A percentile compares a stretch with the other conserved stretches of the same genome.
phyloP scores from a whole-genome alignment of 2,888 invertebrate species.

The Leucophenga montana region DNA sequence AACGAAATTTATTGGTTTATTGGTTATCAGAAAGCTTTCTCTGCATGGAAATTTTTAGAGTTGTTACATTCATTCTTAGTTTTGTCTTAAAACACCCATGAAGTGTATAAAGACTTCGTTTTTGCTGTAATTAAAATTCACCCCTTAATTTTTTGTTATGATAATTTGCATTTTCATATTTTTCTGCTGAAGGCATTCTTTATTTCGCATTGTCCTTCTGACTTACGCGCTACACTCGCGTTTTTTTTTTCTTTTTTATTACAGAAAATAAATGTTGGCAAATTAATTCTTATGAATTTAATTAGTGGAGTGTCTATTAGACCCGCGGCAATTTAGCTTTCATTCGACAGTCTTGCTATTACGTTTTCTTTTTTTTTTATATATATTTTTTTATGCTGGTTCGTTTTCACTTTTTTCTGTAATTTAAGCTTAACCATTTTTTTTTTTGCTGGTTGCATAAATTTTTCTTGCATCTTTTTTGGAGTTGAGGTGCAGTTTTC shows the following conservation, averaged over 20 bases:
- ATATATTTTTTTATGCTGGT: background rate
- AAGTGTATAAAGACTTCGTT: background rate
- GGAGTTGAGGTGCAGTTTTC: no score
- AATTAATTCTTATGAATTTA: slow-evolving; percentile 68
- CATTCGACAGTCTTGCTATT: slow-evolving; percentile 14
- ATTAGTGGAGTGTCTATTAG: slow-evolving; percentile 52
- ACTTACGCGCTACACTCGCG: background rate
- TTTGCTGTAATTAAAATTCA: background rate
- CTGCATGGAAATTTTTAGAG: no score
- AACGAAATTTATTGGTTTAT: no score
- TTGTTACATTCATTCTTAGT: no score
- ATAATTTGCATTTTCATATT: slow-evolving; percentile 6
- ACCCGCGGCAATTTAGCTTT: slow-evolving; percentile 42
- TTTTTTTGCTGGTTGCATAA: no score
- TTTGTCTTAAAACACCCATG: background rate
- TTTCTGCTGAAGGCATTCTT: background rate
- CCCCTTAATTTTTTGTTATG: slow-evolving; percentile 24
- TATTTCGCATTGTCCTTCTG: background rate
- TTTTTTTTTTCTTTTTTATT: slow-evolving; percentile 10
- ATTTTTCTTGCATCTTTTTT: no score
- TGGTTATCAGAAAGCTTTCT: no score
- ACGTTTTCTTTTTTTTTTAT: slow-evolving; percentile 1
- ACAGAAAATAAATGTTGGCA: slow-evolving; percentile 34
- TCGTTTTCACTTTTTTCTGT: no score
- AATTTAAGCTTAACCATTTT: no score